Base-by-base conservation (phyloP, 2,113 vertebrate genomes). In the Syrmaticus mikado region DNA sequence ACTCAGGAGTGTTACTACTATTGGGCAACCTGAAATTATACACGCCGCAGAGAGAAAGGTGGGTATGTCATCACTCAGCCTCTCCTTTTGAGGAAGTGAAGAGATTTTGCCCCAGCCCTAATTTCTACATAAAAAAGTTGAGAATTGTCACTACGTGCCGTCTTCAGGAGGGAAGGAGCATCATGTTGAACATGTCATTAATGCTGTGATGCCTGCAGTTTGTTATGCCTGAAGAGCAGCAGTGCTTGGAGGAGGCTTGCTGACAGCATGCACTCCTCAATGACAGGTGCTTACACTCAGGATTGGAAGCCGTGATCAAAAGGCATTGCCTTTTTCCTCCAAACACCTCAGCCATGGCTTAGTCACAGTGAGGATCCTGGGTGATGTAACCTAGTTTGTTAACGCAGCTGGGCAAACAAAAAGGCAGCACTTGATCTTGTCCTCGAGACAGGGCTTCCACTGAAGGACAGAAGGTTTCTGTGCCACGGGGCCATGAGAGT, bases 1-100 rank as follows among this genome's bases (percentile, higher is more conserved):
- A 41, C 40, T 91, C 89, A 91, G 82, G 93, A 94, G 95, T 93
- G 95, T 90, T 21, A 1, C 85, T 82, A 72, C 67, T 89, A 0
- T 95, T 96, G 82, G 95, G 96, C 79, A 95, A 96, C 89, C 79
- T 45, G 52, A 95, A 97, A 94, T 96, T 94, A 89, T 11, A 94
- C 66, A 95, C 79, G 93, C 94, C 60, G 18, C 38, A 41, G 57
- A 58, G 61, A 83, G 79, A 83, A 87, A 92, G 84, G 84, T 85
- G 91, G 60, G 53, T 79, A 61, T 91, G 79, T 85, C 89, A 85
- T 72, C 77, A 61, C 27, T 55, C 50, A 40, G 40, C 76, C 57
- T 83, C 57, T 77, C 50, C 64, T 89, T 53, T 0, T 0, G 91
- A 80, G 68, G 89, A 85, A 85, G 9, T 62, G 70, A 58, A 76